Evolutionary conservation across 2,888 invertebrate genomes (phyloP), one percentile per base, ranked within the genome.

Genomic region (Orthosia cruda): DNA sequence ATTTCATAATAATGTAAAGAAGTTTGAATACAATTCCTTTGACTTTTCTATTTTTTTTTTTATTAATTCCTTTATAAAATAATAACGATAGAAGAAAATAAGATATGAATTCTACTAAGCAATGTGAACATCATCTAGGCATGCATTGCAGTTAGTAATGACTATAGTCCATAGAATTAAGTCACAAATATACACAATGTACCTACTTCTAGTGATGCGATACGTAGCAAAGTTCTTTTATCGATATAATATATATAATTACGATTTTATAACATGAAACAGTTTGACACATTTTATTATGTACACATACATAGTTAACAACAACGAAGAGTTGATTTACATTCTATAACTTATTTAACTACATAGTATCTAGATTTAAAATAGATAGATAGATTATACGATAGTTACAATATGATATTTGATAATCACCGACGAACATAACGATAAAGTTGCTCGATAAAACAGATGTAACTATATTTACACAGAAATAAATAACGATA

Each of bases 1-100:
- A 80, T 81, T 72, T 85, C 77, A 80, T 81, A 78, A 80, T 81
- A 80, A 83, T 87, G 85, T 89, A 89, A 88, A 88, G 82, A 84
- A 76, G 78, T 84, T 87, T 81, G 70, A 86, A 85, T 87, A 81
- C 77, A 84, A 81, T 75, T 69, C 71, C 69, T 75, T 82, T 75
- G 85, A 77, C 64, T 68, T 85, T 82, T 83, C 69, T 64, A 58
- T 71, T 59, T 0, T 58, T 64, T n/a, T 67, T 80, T 77, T 76
- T 75, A 85, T 87, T 80, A 79, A 77, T 83, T 77, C 67, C 71
- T 71, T 68, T 77, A 71, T 52, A 81, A 83, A 84, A 76, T 77
- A 76, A 78, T 77, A 84, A 84, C 71, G 68, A 20, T 69, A 69
- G 45, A 67, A 72, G 58, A 50, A 20, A 73, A 62, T 74, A 74